Percentiles rank a stretch among this genome's conserved stretches.
Conservation (phyloP, 2,888 invertebrate genomes). For the Meteorus colon region DNA sequence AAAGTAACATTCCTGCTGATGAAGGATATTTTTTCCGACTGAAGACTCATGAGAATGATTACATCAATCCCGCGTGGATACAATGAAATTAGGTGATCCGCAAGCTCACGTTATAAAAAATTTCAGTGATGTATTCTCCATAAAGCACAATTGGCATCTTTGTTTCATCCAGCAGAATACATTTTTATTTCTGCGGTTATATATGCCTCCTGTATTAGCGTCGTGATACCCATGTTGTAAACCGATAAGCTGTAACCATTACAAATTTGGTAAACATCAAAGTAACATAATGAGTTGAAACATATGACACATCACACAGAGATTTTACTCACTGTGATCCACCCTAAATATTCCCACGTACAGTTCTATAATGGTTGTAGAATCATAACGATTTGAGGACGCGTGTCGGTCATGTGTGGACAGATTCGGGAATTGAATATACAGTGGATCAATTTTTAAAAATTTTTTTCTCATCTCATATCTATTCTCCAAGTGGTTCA, state of each 20-base stretch:
- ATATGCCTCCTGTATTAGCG: too few species aligned
- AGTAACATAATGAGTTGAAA: neutral
- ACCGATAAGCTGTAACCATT: neutral
- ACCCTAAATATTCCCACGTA: conserved; percentile 44
- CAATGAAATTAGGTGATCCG: too few species aligned
- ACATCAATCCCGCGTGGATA: too few species aligned
- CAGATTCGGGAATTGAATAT: neutral
- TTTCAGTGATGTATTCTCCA: too few species aligned
- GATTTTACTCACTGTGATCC: conserved; percentile 16
- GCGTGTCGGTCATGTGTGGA: conserved; percentile 11
- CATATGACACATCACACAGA: conserved; percentile 25
- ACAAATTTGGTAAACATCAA: neutral
- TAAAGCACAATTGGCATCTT: too few species aligned
- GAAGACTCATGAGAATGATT: too few species aligned
- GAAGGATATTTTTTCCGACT: too few species aligned
- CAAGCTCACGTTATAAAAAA: too few species aligned
- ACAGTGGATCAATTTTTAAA: neutral
- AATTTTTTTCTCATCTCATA: too few species aligned
- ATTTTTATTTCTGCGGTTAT: too few species aligned
- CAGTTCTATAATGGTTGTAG: conserved; percentile 29
- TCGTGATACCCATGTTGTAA: neutral
- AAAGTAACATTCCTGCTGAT: too few species aligned
- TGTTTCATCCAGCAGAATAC: too few species aligned
- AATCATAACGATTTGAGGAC: neutral
- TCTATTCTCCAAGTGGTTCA: neutral